These are phyloP conservation scores for zebrafish (Danio rerio) DNA, from an alignment of 2,113 vertebrate species.

Conservation along the genomic window GRCz12tu NC_133195.1:22723001-22723500, in stretches of 20 bases:
- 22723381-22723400: background rate
- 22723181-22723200: background rate
- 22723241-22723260: background rate
- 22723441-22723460: slow-evolving; percentile 8
- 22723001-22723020: too few species aligned
- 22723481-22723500: background rate
- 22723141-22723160: background rate
- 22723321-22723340: slow-evolving; percentile 16
- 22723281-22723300: background rate
- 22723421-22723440: background rate
- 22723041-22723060: too few species aligned
- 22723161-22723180: background rate
- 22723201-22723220: background rate
- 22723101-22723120: background rate
- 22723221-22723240: background rate
- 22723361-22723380: background rate
- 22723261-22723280: slow-evolving; percentile 5
- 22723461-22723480: background rate
- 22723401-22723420: background rate
- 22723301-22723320: background rate
- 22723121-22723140: background rate
- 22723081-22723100: too few species aligned
- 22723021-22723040: too few species aligned
- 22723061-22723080: too few species aligned
- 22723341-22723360: slow-evolving; percentile 6